phyloP scores from a whole-genome alignment of 1,140 invertebrate species.

The Babylonia areolata region DNA sequence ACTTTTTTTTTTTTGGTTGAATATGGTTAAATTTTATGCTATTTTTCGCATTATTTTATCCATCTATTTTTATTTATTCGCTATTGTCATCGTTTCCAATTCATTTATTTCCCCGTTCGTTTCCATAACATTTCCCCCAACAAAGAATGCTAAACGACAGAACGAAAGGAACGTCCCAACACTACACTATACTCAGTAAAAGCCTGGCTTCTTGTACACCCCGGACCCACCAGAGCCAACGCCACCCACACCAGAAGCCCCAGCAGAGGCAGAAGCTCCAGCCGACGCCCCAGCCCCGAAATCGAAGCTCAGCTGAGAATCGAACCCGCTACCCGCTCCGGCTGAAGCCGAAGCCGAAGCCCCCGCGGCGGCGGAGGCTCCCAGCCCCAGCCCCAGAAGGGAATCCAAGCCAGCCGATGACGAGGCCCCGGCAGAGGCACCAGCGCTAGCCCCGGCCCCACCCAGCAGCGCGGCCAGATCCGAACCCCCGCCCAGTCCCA shows the following conservation, averaged over 20 bases:
- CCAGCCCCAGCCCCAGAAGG: not conserved
- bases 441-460: not conserved
- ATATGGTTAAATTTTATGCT: no score
- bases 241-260: not conserved
- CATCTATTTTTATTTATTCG: no score
- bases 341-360: not conserved
- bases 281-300: constrained; percentile 1
- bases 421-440: not conserved
- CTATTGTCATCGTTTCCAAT: no score
- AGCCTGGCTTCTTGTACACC: not conserved
- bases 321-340: not conserved
- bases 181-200: not conserved
- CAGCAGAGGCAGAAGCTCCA: not conserved
- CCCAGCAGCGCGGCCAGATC: not conserved
- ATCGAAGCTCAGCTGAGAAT: not conserved
- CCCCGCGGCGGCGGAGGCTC: not conserved
- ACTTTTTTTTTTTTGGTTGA: no score
- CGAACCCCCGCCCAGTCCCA: not conserved
- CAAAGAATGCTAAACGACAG: no score
- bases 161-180: no score
- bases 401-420: not conserved
- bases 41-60: no score
- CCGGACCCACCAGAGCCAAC: not conserved
- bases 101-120: no score
- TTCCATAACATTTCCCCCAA: no score